Percentiles rank a stretch among this genome's conserved stretches.
These are phyloP conservation scores for Dermochelys coriacea DNA, from an alignment of 2,797 vertebrate genomes.

Conservation along the genomic window DNA sequence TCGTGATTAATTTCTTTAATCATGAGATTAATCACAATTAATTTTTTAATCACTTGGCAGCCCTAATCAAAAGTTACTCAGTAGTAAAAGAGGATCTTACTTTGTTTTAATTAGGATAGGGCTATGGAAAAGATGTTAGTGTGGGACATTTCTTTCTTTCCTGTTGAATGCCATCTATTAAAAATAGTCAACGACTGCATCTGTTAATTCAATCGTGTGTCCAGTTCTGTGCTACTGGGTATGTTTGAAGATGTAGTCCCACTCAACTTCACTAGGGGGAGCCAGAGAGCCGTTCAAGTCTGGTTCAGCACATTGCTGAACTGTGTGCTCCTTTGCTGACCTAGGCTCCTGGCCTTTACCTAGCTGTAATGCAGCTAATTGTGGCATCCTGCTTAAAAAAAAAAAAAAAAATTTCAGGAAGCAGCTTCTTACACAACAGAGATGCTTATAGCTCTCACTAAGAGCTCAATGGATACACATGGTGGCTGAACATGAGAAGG, in stretches of 20 bases:
- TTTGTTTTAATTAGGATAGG: background rate
- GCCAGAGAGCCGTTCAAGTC: constrained; percentile 63
- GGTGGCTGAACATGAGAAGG: background rate
- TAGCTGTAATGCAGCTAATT: background rate
- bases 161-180: background rate
- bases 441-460: background rate
- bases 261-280: constrained; percentile 51
- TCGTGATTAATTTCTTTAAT: no score
- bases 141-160: background rate
- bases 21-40: no score
- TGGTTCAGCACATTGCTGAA: fast-evolving
- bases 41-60: no score
- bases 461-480: fast-evolving
- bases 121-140: background rate
- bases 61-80: background rate
- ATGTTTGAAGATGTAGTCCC: constrained; percentile 16
- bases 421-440: fast-evolving
- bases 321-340: background rate
- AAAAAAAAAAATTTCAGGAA: background rate
- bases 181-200: background rate
- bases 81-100: background rate
- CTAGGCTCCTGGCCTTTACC: background rate
- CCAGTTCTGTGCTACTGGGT: background rate
- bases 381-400: background rate
- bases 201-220: background rate